Conservation (phyloP, 2,888 invertebrate species). For the Ferdinandea cuprea region DNA sequence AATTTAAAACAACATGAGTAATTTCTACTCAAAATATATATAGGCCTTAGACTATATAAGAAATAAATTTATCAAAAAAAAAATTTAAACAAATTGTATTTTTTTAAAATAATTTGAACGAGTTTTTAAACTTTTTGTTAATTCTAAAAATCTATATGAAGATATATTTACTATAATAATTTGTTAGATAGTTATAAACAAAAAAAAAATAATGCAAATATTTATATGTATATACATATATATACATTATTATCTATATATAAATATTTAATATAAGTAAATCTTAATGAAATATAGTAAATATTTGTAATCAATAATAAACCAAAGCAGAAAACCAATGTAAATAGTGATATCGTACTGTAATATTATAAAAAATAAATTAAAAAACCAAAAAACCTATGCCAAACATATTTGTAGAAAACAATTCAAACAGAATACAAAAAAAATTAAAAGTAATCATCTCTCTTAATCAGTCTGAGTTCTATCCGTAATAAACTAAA, state of each 20-base stretch:
- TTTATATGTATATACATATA: slow-evolving; percentile 59
- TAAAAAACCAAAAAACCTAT: slow-evolving; percentile 1
- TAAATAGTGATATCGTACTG: slow-evolving; percentile 69
- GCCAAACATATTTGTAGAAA: slow-evolving; percentile 28
- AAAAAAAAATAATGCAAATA: slow-evolving; percentile 59
- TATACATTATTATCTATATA: slow-evolving; percentile 50
- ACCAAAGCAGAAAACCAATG: slow-evolving; percentile 24
- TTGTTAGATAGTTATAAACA: slow-evolving; percentile 74
- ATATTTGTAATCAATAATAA: slow-evolving; percentile 51
- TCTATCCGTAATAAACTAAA: background rate
- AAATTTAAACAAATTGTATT: slow-evolving; percentile 37
- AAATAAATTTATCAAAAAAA: slow-evolving; percentile 67
- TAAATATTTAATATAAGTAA: slow-evolving; percentile 11
- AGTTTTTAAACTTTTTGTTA: slow-evolving; percentile 75
- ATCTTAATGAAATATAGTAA: slow-evolving; percentile 18
- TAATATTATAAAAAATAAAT: slow-evolving; percentile 11
- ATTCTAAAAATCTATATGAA: slow-evolving; percentile 30
- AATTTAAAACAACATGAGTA: slow-evolving; percentile 55
- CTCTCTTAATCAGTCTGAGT: background rate
- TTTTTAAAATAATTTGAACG: slow-evolving; percentile 59
- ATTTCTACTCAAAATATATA: slow-evolving; percentile 71
- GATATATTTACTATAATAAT: slow-evolving; percentile 71
- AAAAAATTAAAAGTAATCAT: slow-evolving; percentile 3
- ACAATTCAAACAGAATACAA: slow-evolving; percentile 31
- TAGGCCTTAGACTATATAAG: slow-evolving; percentile 75